These are phyloP conservation scores for Gastrophryne carolinensis DNA, from an alignment of 2,797 vertebrate genomes.

Conservation along the genomic window DNA sequence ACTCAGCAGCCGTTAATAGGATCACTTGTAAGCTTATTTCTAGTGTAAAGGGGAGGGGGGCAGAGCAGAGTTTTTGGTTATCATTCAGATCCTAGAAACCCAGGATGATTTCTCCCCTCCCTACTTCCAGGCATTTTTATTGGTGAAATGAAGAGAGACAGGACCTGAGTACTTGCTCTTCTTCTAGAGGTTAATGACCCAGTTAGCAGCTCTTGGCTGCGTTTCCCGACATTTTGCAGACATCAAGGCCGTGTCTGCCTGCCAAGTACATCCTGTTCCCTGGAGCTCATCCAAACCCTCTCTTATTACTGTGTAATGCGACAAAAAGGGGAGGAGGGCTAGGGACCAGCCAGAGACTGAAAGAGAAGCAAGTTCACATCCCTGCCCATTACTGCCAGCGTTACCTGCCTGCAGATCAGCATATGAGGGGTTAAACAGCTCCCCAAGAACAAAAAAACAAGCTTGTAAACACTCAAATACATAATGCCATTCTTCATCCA, in stretches of 20 bases:
- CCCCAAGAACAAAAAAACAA: not conserved
- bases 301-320: conserved; percentile 79
- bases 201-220: conserved; percentile 82
- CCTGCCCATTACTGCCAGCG: conserved; percentile 11
- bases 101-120: conserved; percentile 60
- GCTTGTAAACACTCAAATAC: conserved; percentile 21
- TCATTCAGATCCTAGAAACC: conserved; percentile 67
- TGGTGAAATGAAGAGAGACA: conserved; percentile 70
- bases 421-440: conserved; percentile 24
- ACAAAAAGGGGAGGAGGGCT: conserved; percentile 73
- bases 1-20: conserved; percentile 61
- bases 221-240: conserved; percentile 80
- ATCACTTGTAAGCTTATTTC: conserved; percentile 57
- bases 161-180: conserved; percentile 71
- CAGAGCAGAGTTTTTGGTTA: conserved; percentile 55
- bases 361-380: conserved; percentile 28
- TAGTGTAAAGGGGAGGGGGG: conserved; percentile 39
- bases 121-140: conserved; percentile 68
- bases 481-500: conserved; percentile 39
- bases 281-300: conserved; percentile 76
- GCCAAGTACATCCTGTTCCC: conserved; percentile 84
- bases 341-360: conserved; percentile 61
- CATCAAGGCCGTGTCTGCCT: conserved; percentile 72
- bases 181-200: conserved; percentile 81
- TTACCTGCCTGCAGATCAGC: not conserved